phyloP scores from a whole-genome alignment of 2,888 invertebrate species.

The Eledona agricola region DNA sequence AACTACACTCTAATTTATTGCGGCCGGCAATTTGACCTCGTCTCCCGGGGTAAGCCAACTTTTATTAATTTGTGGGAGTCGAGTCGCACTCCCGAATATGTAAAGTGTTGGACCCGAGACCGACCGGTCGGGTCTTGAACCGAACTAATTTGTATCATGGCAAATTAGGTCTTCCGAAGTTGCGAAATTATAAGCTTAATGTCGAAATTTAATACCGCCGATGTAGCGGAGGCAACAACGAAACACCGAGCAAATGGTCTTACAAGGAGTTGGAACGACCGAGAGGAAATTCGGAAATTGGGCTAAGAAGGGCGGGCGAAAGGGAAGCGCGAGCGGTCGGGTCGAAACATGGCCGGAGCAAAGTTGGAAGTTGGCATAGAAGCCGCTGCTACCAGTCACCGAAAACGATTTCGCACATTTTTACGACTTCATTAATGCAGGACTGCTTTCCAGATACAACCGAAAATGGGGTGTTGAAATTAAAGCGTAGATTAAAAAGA shows the following conservation, averaged over 20 bases:
- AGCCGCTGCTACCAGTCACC: conserved; percentile 25
- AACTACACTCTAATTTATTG: conserved; percentile 39
- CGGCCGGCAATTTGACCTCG: conserved; percentile 39
- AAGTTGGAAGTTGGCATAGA: conserved; percentile 14
- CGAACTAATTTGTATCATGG: conserved; percentile 32
- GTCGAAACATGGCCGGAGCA: conserved; percentile 12
- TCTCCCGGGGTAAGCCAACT: conserved; percentile 21
- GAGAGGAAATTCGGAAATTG: conserved; percentile 39
- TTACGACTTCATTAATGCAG: conserved; percentile 62
- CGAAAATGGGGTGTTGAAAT: conserved; percentile 63
- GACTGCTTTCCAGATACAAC: conserved; percentile 57
- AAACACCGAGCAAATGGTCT: conserved; percentile 35
- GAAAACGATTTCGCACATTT: conserved; percentile 53
- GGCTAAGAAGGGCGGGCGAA: conserved; percentile 36
- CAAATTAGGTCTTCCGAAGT: conserved; percentile 29
- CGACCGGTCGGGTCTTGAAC: too few species aligned
- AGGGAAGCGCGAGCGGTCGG: conserved; percentile 30
- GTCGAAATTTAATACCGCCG: conserved; percentile 35
- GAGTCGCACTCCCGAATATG: conserved; percentile 26
- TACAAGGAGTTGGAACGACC: conserved; percentile 41
- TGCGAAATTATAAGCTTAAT: conserved; percentile 37
- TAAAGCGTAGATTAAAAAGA: conserved; percentile 62
- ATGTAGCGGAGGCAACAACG: conserved; percentile 32
- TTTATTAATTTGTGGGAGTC: conserved; percentile 34
- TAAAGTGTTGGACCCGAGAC: too few species aligned